Conservation (phyloP, 2,888 invertebrate species). For the Cerceris ruficornis region DNA sequence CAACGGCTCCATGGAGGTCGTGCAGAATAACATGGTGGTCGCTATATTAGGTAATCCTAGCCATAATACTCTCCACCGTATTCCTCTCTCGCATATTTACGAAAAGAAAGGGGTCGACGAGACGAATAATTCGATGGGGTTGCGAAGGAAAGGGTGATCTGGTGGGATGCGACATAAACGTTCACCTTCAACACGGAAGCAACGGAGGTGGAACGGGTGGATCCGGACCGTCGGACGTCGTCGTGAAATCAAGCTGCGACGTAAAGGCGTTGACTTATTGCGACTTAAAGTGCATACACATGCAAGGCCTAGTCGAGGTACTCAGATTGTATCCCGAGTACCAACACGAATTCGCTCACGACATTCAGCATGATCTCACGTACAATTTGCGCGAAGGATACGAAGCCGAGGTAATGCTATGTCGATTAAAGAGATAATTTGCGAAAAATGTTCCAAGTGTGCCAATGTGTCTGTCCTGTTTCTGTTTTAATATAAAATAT, state of each 20-base stretch:
- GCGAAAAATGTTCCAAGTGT: background rate
- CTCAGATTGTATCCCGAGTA: conserved; percentile 96
- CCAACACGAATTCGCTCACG: conserved; percentile 95
- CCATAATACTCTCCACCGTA: too few relatives aligned
- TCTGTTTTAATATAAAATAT: conserved; percentile 44
- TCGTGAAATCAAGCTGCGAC: conserved; percentile 96
- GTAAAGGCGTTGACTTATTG: conserved; percentile 98
- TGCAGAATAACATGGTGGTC: conserved; percentile 97
- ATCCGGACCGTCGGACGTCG: conserved; percentile 86
- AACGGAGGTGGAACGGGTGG: conserved; percentile 86
- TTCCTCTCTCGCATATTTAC: too few relatives aligned
- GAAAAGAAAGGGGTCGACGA: background rate
- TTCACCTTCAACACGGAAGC: conserved; percentile 87
- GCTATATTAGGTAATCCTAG: conserved; percentile 93
- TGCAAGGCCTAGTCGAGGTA: conserved; percentile 94
- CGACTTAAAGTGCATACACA: conserved; percentile 96
- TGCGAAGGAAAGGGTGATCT: conserved; percentile 96
- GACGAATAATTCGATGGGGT: background rate
- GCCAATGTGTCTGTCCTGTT: background rate
- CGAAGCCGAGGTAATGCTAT: conserved; percentile 91
- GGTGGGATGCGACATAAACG: conserved; percentile 95
- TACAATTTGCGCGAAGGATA: conserved; percentile 97
- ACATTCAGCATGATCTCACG: conserved; percentile 97
- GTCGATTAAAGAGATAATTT: background rate
- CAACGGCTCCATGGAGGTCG: conserved; percentile 98